Evolutionary conservation across 2,797 vertebrate genomes (phyloP), one percentile per base, ranked within the genome.

Genomic region (Pagetopsis macropterus): DNA sequence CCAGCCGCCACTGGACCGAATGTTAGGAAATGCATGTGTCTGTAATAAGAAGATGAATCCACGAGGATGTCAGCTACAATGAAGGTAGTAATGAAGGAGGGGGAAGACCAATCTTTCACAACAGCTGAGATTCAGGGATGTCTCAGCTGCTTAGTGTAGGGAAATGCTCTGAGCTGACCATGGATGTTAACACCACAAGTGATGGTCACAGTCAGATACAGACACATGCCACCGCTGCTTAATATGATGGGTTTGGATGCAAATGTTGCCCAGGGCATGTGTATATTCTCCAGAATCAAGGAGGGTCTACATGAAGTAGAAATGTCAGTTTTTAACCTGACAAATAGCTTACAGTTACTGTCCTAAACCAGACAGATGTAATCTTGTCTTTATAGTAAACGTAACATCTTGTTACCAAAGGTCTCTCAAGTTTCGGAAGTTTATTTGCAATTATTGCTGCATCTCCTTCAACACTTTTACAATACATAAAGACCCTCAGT

Each of bases 91-190:
- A 61, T 46, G 72, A 60, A 69, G 61, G 74, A 56, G 70, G 65
- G 79, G 79, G 60, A 78, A 72, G 55, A 50, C 51, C 12, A 16
- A 71, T 77, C 70, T 66, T 70, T 66, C 71, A 79, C 45, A 66
- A 43, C 78, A 80, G 67, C 70, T 52, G 82, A 77, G 78, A 76
- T 67, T 67, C 72, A 60, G 0, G 16, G 64, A 70, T 72, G 73
- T 81, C 70, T 48, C 77, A 68, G 65, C 71, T 83, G 78, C 50
- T 79, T 71, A 62, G 76, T 3, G 50, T 63, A 72, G 45, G 61
- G 58, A 70, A 73, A 81, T 33, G 54, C 57, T 76, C 74, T 45
- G 37, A 71, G 61, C 52, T 72, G 67, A 76, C 46, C 44, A 16
- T 6, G 50, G 70, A 73, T 56, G 59, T 74, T 63, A 48, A 56